Conservation (phyloP, 2,888 invertebrate species). For the Microdon myrmicae region DNA sequence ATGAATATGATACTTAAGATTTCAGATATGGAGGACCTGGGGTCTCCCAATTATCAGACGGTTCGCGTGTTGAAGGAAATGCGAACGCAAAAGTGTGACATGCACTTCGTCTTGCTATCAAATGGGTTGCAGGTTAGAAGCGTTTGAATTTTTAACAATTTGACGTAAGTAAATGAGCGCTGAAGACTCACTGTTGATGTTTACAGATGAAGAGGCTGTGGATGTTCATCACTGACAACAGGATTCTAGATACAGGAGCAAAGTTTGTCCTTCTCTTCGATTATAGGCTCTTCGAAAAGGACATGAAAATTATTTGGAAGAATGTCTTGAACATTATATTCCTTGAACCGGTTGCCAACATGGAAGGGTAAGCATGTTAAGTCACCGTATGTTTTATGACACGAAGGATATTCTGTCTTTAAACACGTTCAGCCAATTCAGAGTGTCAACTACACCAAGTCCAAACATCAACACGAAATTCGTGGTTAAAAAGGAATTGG, state of each 20-base stretch:
- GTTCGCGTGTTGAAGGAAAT: slow-evolving; percentile 71
- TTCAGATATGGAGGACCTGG: slow-evolving; percentile 73
- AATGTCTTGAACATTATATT: slow-evolving; percentile 80
- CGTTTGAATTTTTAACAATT: too few relatives aligned
- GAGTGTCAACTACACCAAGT: slow-evolving; percentile 79
- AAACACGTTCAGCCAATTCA: slow-evolving; percentile 70
- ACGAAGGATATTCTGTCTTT: background rate
- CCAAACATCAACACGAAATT: slow-evolving; percentile 71
- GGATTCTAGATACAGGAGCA: slow-evolving; percentile 76
- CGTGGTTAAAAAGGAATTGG: slow-evolving; percentile 73
- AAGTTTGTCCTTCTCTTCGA: slow-evolving; percentile 79
- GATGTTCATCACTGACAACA: slow-evolving; percentile 77
- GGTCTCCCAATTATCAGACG: slow-evolving; percentile 72
- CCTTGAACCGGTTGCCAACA: slow-evolving; percentile 59
- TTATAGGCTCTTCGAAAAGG: slow-evolving; percentile 73
- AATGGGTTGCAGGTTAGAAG: slow-evolving; percentile 77
- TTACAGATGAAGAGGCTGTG: slow-evolving; percentile 71
- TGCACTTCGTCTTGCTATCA: slow-evolving; percentile 76
- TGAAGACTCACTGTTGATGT: too few relatives aligned
- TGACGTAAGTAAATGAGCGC: too few relatives aligned
- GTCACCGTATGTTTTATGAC: background rate
- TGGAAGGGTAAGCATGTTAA: background rate
- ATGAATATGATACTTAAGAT: slow-evolving; percentile 69
- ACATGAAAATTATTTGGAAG: slow-evolving; percentile 80
- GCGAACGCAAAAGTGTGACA: slow-evolving; percentile 75